These are phyloP conservation scores for Himalopsyche japonica DNA, from an alignment of 2,888 invertebrate genomes.

Conservation along the genomic window DNA sequence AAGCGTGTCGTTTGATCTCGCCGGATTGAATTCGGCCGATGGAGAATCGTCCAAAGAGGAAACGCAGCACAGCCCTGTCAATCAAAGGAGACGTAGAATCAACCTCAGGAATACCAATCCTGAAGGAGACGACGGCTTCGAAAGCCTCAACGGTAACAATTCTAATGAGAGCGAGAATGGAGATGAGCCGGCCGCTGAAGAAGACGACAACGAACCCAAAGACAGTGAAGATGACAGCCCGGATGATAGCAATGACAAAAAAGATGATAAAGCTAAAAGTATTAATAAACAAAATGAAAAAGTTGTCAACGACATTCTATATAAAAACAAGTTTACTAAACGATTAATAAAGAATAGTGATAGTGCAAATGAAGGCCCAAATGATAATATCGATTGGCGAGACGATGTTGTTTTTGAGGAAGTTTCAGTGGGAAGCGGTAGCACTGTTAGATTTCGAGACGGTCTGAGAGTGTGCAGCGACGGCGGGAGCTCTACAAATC, in stretches of 20 bases:
- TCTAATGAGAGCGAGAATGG: slow-evolving; percentile 65
- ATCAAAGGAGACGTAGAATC: not conserved
- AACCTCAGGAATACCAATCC: slow-evolving; percentile 9
- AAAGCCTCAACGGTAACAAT: slow-evolving; percentile 81
- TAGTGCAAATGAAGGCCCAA: not conserved
- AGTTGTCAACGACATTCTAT: slow-evolving; percentile 16
- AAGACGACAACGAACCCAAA: slow-evolving; percentile 17
- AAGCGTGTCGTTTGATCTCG: slow-evolving; percentile 30
- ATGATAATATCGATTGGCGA: not conserved
- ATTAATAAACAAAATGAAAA: slow-evolving; percentile 5
- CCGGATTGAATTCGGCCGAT: not conserved
- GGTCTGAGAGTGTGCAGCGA: slow-evolving; percentile 27
- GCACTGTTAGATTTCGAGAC: slow-evolving; percentile 26
- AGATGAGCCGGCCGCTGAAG: slow-evolving; percentile 30
- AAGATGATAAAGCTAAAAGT: slow-evolving; percentile 44
- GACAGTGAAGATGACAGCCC: slow-evolving; percentile 54
- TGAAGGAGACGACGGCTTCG: slow-evolving; percentile 80
- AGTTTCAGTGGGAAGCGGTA: slow-evolving; percentile 26
- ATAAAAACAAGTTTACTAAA: slow-evolving; percentile 19
- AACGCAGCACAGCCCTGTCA: slow-evolving; percentile 15
- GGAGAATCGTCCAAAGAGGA: slow-evolving; percentile 27
- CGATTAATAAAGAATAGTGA: not conserved
- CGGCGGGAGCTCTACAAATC: slow-evolving; percentile 35
- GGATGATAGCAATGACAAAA: slow-evolving; percentile 51
- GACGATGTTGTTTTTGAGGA: slow-evolving; percentile 21